Percentiles rank a stretch among this genome's conserved stretches.
Conservation (phyloP, 1,140 invertebrate species). For the Trinorchestia longiramus region DNA sequence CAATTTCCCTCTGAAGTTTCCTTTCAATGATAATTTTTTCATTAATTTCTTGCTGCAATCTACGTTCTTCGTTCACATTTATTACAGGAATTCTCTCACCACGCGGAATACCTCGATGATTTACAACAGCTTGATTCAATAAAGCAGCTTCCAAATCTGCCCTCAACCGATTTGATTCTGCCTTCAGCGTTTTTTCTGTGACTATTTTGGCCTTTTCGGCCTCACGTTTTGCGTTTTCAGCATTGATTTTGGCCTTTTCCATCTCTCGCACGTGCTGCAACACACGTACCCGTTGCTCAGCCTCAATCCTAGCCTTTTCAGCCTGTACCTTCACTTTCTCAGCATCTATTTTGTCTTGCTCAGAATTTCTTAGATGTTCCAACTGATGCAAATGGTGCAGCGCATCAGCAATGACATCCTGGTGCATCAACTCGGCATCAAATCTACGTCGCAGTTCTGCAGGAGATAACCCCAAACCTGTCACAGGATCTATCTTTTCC, state of each 20-base stretch:
- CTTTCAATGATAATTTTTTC: background rate
- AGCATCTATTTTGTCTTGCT: background rate
- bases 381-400: conserved; percentile 7
- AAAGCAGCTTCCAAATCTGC: background rate
- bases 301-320: background rate
- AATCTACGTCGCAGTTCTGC: background rate
- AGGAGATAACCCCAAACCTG: background rate
- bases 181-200: background rate
- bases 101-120: background rate
- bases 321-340: background rate
- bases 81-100: background rate
- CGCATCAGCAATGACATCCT: conserved; percentile 37
- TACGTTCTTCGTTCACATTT: background rate
- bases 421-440: conserved; percentile 40
- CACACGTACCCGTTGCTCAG: background rate
- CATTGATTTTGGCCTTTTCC: background rate
- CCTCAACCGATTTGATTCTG: background rate
- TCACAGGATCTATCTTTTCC: background rate
- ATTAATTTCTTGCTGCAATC: background rate
- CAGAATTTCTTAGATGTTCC: background rate
- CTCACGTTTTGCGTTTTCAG: background rate
- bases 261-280: background rate
- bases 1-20: background rate
- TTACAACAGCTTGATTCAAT: background rate
- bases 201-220: background rate